Base-by-base conservation (phyloP, 2,797 vertebrate species). In the Percopsis omiscomaycus region DNA sequence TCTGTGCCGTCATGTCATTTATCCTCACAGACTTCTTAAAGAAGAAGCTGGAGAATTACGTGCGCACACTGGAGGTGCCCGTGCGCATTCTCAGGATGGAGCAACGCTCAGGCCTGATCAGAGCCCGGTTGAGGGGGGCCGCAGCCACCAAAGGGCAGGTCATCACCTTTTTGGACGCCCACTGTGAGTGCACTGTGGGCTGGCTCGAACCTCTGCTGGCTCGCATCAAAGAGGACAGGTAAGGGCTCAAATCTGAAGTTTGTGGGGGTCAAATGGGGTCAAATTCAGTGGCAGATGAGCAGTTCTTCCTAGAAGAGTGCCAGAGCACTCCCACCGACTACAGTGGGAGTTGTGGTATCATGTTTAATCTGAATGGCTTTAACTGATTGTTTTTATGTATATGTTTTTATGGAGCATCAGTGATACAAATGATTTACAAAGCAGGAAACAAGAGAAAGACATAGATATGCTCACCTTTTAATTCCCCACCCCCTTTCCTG, bases 91-190 rank as follows among this genome's bases (percentile, higher is more conserved):
- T 99, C 69, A 91, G 97, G 74, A 98, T 99, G 97, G 96, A 96
- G 84, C 95, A 97, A 77, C 86, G 97, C 3, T 97, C 97, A 0
- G 97, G 97, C 55, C 90, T 99, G 64, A 98, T 99, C 78, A 93
- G 97, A 2, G 97, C 97, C 0, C 90, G 97, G 69, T 88, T 98
- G 6, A 94, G 96, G 16, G 97, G 97, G 27, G 97, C 97, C 0
- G 96, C 96, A 0, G 94, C 95, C 53, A 94, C 97, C 2, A 89
- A 66, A 63, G 97, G 96, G 51, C 95, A 96, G 89, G 95, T 99
- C 71, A 95, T 99, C 77, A 99, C 97, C 0, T 99, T 99, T 86
- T 89, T 99, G 56, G 97, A 99, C 0, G 97, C 97, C n/a, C 97
- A 99, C 90, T 99, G 97, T 14, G 97, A 99, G 86, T 98, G 96